Base-by-base conservation (phyloP, 2,888 invertebrate genomes). In the Torymus aiolomorphi region DNA sequence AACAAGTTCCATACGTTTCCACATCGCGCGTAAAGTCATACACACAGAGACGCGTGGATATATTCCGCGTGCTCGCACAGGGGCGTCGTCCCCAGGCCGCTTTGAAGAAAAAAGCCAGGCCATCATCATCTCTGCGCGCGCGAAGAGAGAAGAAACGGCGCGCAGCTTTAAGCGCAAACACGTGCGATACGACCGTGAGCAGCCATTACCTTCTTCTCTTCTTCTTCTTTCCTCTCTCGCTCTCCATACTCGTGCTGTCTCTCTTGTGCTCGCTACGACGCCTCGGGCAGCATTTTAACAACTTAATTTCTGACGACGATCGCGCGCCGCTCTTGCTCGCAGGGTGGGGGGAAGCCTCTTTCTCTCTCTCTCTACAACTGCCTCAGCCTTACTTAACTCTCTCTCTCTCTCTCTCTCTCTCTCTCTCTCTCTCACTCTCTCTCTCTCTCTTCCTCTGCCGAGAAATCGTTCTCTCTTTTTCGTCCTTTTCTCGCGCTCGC, bases 261-360 rank as follows among this genome's bases (percentile, higher is more conserved):
- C 54, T 71, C 12, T 62, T 54, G 57, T 71, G 67, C 59, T 20
- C 59, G 52, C 56, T 73, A 78, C 69, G 86, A 83, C 85, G 86
- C 87, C 87, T 84, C 84, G 84, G 87, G 87, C 86, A 86, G 84
- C 86, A 83, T 87, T 86, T 87, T 87, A 87, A 87, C 87, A 87
- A 87, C 87, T 87, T 87, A 87, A 87, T 87, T 87, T 86, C 87
- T 83, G 86, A 83, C 84, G 86, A 83, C 85, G 86, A 86, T 86
- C 83, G 84, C 85, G 83, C 81, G 71, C 65, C 49, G 62, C 42
- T 42, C 42, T 42, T 42, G 51, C 42, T 14, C 52, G 2, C 11
- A 54, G 57, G n/a, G 72, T 11, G 18, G 56, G 61, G 31, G 51
- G 42, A 13, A 16, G 42, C 42, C 42, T 42, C 42, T 42, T 8